A percentile compares a stretch with the other conserved stretches of the same genome.
phyloP scores from a whole-genome alignment of 1,140 invertebrate species.

The Solen grandis region DNA sequence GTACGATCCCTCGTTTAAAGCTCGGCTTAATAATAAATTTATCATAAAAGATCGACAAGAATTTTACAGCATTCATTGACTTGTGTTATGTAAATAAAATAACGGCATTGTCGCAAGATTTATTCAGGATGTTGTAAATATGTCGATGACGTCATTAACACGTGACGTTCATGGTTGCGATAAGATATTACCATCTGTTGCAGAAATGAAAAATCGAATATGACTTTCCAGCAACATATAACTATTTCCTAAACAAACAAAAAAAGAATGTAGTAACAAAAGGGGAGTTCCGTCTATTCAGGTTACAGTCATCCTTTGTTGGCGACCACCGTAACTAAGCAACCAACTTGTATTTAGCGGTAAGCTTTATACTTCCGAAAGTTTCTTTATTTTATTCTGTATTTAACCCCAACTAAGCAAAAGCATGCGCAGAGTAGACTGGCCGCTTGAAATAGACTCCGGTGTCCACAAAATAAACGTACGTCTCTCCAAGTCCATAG shows the following conservation, averaged over 20 bases:
- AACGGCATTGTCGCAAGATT: conserved; percentile 5
- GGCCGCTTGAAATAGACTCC: no score
- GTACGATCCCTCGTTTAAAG: neutral
- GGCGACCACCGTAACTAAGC: no score
- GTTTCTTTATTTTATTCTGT: no score
- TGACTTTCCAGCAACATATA: neutral
- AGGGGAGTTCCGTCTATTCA: neutral
- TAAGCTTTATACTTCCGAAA: no score
- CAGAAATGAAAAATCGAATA: neutral
- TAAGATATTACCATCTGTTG: neutral
- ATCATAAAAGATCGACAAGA: conserved; percentile 29
- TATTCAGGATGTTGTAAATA: conserved; percentile 25
- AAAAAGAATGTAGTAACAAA: neutral
- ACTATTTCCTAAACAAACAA: neutral
- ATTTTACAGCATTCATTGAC: conserved; percentile 41
- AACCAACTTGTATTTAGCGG: no score
- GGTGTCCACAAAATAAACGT: no score
- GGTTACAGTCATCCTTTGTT: neutral
- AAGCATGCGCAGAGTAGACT: no score
- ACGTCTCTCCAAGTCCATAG: no score
- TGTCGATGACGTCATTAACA: conserved; percentile 26
- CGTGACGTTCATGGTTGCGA: neutral
- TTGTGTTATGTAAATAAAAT: conserved; percentile 19
- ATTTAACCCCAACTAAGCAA: no score
- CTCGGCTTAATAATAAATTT: conserved; percentile 29